Conservation (phyloP, 2,797 vertebrate genomes). For the Ceryle rudis region DNA sequence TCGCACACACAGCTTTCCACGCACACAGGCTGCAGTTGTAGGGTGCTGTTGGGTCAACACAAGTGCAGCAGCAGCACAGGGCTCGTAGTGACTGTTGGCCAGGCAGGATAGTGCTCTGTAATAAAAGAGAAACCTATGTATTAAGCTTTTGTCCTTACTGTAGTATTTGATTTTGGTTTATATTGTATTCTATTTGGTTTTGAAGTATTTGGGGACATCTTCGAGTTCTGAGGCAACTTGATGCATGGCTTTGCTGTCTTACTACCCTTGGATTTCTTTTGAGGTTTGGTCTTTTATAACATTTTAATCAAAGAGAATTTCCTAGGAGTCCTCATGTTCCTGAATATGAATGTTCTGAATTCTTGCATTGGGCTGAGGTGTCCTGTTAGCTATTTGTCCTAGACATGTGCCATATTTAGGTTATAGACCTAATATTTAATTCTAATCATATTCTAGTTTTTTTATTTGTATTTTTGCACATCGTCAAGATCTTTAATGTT, state of each 20-base stretch:
- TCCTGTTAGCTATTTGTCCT: neutral
- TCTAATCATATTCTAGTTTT: neutral
- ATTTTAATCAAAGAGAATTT: neutral
- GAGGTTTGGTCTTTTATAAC: neutral
- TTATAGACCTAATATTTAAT: neutral
- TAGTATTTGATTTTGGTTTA: accelerated
- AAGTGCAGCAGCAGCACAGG: constrained; percentile 53
- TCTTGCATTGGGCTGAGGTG: accelerated
- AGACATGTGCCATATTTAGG: accelerated
- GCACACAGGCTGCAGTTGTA: neutral
- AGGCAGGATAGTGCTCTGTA: constrained; percentile 10
- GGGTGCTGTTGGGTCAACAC: neutral
- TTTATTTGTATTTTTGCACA: neutral
- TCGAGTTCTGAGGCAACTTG: accelerated
- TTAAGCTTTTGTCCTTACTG: accelerated
- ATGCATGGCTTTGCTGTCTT: accelerated
- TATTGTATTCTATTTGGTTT: neutral
- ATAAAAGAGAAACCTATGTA: accelerated
- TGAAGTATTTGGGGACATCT: neutral
- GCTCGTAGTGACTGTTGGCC: constrained; percentile 55
- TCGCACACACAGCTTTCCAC: constrained; percentile 59
- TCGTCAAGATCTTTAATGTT: accelerated
- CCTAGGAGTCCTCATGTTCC: neutral
- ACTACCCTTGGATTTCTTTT: neutral
- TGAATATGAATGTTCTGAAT: neutral